Evolutionary conservation across 2,888 invertebrate species (phyloP).

Genomic region (Meteorus colon): DNA sequence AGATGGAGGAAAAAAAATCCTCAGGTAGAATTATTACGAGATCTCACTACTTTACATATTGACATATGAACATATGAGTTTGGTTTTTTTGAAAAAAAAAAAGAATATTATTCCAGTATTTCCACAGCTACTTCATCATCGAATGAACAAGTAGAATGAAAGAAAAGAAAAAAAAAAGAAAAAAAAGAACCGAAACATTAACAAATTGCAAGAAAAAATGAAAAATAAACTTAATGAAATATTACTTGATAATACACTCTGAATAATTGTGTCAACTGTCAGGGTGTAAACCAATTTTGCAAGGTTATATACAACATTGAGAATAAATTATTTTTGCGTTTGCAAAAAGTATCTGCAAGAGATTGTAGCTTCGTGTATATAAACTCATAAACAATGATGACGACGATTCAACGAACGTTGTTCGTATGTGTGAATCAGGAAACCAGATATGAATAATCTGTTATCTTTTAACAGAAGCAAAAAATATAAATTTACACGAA

Average conservation of each 20-base stretch:
- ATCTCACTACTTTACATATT: too few species aligned
- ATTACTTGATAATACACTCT: background rate
- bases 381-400: too few species aligned
- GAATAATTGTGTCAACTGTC: constrained; percentile 4
- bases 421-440: background rate
- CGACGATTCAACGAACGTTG: background rate
- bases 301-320: background rate
- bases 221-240: background rate
- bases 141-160: background rate
- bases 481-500: constrained; percentile 3
- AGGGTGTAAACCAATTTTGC: background rate
- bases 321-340: background rate
- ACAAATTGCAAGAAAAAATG: background rate
- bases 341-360: background rate
- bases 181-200: background rate
- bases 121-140: too few species aligned
- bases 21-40: too few species aligned
- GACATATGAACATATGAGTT: too few species aligned
- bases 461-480: background rate
- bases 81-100: too few species aligned
- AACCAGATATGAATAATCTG: constrained; percentile 7
- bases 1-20: background rate
- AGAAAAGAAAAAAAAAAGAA: background rate
- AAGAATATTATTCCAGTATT: too few species aligned
- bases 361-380: too few species aligned